Evolutionary conservation across 64 coral and sea anemone genomes (phyloP).

Genomic region (Stichodactyla helianthus): DNA sequence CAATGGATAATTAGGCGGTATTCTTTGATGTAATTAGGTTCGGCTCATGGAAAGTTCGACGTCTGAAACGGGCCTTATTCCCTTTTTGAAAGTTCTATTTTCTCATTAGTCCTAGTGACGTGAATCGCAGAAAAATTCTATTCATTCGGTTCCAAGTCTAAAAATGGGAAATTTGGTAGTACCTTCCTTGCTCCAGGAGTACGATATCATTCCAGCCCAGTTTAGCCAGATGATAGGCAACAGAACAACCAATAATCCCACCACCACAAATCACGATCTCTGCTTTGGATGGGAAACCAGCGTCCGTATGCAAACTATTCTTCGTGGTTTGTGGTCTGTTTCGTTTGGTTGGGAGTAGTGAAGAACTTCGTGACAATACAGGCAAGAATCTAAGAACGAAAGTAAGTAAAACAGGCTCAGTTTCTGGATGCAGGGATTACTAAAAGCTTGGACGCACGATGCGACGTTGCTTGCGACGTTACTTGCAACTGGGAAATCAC

Average conservation of each 20-base stretch:
- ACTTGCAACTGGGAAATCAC: no score
- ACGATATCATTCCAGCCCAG: conserved; percentile 85
- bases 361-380: neutral
- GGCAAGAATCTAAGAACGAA: neutral
- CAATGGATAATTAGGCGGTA: no score
- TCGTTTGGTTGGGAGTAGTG: neutral
- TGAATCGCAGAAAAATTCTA: no score
- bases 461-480: no score
- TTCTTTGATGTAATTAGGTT: no score
- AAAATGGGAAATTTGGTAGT: neutral
- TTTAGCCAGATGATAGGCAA: conserved; percentile 89
- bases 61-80: no score
- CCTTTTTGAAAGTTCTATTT: no score
- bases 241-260: conserved; percentile 78
- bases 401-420: neutral
- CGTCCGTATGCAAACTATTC: neutral
- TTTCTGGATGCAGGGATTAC: neutral
- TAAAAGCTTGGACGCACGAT: no score
- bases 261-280: conserved; percentile 84
- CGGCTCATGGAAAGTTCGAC: no score
- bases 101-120: no score
- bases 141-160: neutral
- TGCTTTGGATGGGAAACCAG: conserved; percentile 46
- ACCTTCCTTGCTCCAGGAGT: conserved; percentile 89
- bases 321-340: neutral